These are phyloP conservation scores for Siderastrea siderea DNA, from an alignment of 92 coral and sea anemone genomes.

Conservation along the genomic window DNA sequence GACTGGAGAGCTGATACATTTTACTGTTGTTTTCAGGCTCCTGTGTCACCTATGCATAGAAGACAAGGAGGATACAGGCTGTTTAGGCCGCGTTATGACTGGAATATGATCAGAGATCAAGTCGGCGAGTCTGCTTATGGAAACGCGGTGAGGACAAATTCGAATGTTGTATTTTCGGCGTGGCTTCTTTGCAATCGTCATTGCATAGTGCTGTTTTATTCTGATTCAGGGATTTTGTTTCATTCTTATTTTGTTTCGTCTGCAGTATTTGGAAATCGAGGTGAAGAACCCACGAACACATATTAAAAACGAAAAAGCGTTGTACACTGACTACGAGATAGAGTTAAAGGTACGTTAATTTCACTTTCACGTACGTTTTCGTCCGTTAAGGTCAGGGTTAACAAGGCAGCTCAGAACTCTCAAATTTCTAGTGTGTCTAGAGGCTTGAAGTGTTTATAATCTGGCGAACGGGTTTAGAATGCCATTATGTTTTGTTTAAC, in stretches of 20 bases:
- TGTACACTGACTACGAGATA: slow-evolving; percentile 88
- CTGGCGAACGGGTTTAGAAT: no score
- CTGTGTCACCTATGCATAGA: slow-evolving; percentile 31
- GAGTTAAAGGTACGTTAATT: slow-evolving; percentile 74
- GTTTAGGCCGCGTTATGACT: slow-evolving; percentile 32
- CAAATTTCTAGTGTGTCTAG: no score
- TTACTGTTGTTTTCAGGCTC: slow-evolving; percentile 38
- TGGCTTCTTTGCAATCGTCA: neutral
- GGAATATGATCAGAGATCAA: slow-evolving; percentile 76
- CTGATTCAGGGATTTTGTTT: neutral
- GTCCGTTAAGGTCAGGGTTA: no score
- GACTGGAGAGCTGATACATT: slow-evolving; percentile 1
- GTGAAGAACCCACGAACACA: slow-evolving; percentile 91
- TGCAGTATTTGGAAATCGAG: slow-evolving; percentile 82
- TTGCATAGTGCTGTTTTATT: neutral
- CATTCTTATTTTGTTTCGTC: neutral
- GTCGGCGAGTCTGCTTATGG: slow-evolving; percentile 70
- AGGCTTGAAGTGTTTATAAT: no score
- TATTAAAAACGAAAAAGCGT: slow-evolving; percentile 82
- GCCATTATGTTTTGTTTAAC: no score
- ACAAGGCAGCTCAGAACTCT: no score
- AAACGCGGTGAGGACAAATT: slow-evolving; percentile 41
- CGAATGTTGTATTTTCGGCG: neutral
- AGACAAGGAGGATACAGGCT: slow-evolving; percentile 39
- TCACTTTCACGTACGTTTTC: no score